phyloP scores from a whole-genome alignment of 1,140 invertebrate species.

The Tetragnatha versicolor region DNA sequence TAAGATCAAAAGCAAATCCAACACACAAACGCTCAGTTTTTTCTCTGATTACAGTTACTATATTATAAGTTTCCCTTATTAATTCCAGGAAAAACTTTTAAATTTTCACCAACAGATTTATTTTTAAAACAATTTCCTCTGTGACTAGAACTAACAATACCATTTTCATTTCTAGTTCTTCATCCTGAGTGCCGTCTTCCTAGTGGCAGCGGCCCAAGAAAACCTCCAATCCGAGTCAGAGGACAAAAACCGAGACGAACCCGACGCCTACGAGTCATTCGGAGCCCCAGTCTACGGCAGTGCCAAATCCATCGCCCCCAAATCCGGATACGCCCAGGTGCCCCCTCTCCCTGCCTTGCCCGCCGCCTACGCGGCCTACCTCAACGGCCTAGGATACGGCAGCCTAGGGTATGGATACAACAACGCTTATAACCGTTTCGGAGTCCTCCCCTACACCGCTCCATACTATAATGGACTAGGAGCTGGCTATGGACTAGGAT shows the following conservation, averaged over 20 bases:
- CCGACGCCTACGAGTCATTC: slow-evolving; percentile 16
- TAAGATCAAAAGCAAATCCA: too few species aligned
- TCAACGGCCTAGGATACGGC: slow-evolving; percentile 3
- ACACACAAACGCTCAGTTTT: too few species aligned
- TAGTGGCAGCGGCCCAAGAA: neutral
- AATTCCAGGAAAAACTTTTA: too few species aligned
- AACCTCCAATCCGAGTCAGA: neutral
- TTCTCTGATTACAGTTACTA: too few species aligned
- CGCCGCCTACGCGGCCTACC: slow-evolving; percentile 14
- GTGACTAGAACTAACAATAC: too few species aligned
- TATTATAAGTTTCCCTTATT: too few species aligned
- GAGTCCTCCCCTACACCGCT: neutral
- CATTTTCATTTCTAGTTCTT: neutral
- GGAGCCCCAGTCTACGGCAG: slow-evolving; percentile 14
- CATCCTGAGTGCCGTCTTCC: neutral
- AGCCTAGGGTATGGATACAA: too few species aligned
- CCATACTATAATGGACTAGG: neutral
- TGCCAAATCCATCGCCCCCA: neutral
- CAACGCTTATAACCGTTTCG: neutral
- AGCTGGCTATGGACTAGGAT: neutral
- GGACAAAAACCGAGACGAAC: slow-evolving; percentile 1
- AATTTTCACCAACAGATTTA: too few species aligned
- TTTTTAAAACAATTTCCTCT: too few species aligned
- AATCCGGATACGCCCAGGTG: slow-evolving; percentile 10
- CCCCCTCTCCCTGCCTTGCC: neutral